Evolutionary conservation across 2,113 vertebrate genomes (phyloP), one percentile per base, ranked within the genome.

Genomic region (Sceloporus tristichus): DNA sequence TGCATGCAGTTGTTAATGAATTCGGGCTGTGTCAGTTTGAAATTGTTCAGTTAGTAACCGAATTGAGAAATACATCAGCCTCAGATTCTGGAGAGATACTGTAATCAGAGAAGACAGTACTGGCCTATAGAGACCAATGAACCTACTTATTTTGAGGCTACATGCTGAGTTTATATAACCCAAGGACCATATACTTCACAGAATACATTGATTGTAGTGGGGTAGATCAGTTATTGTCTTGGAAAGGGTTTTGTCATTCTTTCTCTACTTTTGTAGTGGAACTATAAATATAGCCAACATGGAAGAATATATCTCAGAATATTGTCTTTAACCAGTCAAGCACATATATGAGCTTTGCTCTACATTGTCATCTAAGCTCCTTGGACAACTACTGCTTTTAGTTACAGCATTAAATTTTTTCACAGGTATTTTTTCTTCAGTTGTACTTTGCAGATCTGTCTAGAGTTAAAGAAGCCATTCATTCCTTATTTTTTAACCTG

Each of bases 141-240:
- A n/a, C 25, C 23, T 70, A 11, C 9, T 56, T 42, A 71, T 59
- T 87, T 29, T 13, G 53, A 68, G 42, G 29, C 19, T 68, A 38
- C 19, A 34, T 66, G 2, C 2, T 77, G 6, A 42, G 62, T 27
- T 66, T 9, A 42, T 66, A 25, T 65, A 65, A 79, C 13, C n/a
- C 56, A 91, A 95, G 88, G 83, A 25, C 85, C 91, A 34, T 85
- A 62, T 90, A 92, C 92, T 94, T 94, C 0, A 88, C 62, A 82
- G 87, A 89, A 86, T 6, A 54, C 7, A 92, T 53, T 88, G 65
- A 62, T 91, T 90, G 90, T 78, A 93, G 88, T 65, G 84, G 53
- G 78, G 76, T 0, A 91, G 90, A 73, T 86, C 86, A 91, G 87
- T 93, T 91, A 90, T 92, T 93, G 79, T 62, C 89, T 86, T 25